phyloP scores from a whole-genome alignment of 1,140 invertebrate genomes.

The Drosophila hydei region DNA sequence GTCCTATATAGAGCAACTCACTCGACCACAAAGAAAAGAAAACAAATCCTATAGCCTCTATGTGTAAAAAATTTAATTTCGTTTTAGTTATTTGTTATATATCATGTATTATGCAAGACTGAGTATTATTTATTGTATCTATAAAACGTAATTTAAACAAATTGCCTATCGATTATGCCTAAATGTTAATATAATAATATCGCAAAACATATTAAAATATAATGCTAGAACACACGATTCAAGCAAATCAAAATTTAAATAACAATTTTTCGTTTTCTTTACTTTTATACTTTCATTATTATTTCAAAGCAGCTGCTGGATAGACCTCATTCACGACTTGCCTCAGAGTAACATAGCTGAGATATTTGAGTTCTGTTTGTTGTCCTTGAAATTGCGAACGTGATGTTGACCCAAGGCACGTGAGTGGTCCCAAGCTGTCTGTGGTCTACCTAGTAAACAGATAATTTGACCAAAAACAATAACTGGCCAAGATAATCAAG shows the following conservation, averaged over 20 bases:
- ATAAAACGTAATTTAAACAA: slow-evolving; percentile 55
- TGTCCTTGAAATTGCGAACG: slow-evolving; percentile 5
- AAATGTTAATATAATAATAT: slow-evolving; percentile 55
- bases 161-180: slow-evolving; percentile 68
- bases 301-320: not conserved
- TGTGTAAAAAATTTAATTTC: slow-evolving; percentile 43
- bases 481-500: slow-evolving; percentile 11
- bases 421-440: slow-evolving; percentile 1
- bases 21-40: not conserved
- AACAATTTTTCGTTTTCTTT: not conserved
- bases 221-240: slow-evolving; percentile 4
- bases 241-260: slow-evolving; percentile 8
- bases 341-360: not conserved
- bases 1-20: slow-evolving; percentile 10
- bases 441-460: not conserved
- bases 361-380: not conserved
- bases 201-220: slow-evolving; percentile 14
- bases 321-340: no score
- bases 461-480: slow-evolving; percentile 12
- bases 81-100: slow-evolving; percentile 77
- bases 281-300: not conserved
- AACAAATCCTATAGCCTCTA: slow-evolving; percentile 11
- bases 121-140: slow-evolving; percentile 78
- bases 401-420: slow-evolving; percentile 9
- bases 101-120: slow-evolving; percentile 66